Evolutionary conservation across 2,113 vertebrate genomes (phyloP).

Genomic region (Engystomops pustulosus): DNA sequence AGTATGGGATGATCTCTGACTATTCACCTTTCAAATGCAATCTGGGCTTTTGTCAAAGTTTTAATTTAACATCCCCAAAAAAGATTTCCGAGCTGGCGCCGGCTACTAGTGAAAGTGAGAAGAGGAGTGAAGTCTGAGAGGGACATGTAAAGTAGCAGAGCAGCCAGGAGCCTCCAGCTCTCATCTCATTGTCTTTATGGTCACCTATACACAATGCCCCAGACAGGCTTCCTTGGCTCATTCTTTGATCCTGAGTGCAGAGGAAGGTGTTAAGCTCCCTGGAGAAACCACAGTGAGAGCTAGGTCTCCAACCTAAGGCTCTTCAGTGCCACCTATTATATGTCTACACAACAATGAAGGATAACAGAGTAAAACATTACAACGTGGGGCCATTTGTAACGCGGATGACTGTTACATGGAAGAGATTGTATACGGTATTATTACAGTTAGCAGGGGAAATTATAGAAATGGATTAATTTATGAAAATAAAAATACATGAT

Average conservation of each 20-base stretch:
- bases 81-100: constrained; percentile 82
- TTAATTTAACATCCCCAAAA: constrained; percentile 75
- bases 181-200: constrained; percentile 70
- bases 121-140: constrained; percentile 73
- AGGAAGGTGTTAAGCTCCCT: constrained; percentile 30
- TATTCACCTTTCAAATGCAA: constrained; percentile 78
- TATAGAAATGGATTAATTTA: too few relatives aligned
- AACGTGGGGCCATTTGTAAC: not conserved
- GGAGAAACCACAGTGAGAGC: not conserved
- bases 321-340: not conserved
- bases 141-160: constrained; percentile 68
- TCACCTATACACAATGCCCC: constrained; percentile 65
- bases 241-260: constrained; percentile 71
- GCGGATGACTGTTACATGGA: not conserved
- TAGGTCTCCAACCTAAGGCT: not conserved
- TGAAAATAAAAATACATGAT: too few relatives aligned
- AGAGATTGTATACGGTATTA: too few relatives aligned
- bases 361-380: too few relatives aligned
- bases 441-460: not conserved
- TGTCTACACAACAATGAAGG: not conserved
- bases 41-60: constrained; percentile 70
- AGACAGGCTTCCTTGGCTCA: constrained; percentile 62
- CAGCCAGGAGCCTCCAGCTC: constrained; percentile 58
- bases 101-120: constrained; percentile 75
- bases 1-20: constrained; percentile 27